Evolutionary conservation across 2,888 invertebrate genomes (phyloP), one percentile per base, ranked within the genome.

Genomic region (Abrostola tripartita): DNA sequence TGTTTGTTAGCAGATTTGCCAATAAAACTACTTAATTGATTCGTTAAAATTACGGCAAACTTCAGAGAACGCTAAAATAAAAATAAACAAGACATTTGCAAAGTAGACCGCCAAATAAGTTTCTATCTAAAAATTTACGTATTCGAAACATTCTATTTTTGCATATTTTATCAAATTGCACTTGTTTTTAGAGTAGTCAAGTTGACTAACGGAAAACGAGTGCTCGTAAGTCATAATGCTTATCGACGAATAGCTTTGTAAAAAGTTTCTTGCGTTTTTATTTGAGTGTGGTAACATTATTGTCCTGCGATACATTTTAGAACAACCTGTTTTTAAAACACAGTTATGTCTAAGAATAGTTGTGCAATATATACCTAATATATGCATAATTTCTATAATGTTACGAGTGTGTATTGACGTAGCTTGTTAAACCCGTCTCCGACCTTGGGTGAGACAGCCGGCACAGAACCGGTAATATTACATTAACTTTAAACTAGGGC

Each of bases 371-470:
- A 52, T 59, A n/a, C n/a, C n/a, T n/a, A 68, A 76, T 67, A 37
- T 64, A 75, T 69, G 61, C 42, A 65, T 55, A 62, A 65, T 70
- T 59, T 67, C 50, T 68, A 54, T 52, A 65, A 57, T 59, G 24
- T 72, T 75, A 66, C 65, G 68, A 71, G 70, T 61, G 69, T n/a
- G 47, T 36, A 14, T 37, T 77, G 76, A 78, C 79, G 74, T 71
- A 68, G 71, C 12, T 12, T 54, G 65, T 65, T 53, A 80, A 88
- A 91, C 91, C 90, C 86, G 92, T 90, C 88, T 88, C 74, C 87
- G 90, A 90, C 92, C 93, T 93, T 92, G 92, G 64, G 35, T 71
- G 38, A 42, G 68, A 73, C 70, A 76, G 81, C 81, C 77, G 82
- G 78, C 74, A 68, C 65, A 49, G 66, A 84, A 88, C 89, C 86